Evolutionary conservation across 1,140 invertebrate species (phyloP).

Genomic region (Drosophila nannoptera): DNA sequence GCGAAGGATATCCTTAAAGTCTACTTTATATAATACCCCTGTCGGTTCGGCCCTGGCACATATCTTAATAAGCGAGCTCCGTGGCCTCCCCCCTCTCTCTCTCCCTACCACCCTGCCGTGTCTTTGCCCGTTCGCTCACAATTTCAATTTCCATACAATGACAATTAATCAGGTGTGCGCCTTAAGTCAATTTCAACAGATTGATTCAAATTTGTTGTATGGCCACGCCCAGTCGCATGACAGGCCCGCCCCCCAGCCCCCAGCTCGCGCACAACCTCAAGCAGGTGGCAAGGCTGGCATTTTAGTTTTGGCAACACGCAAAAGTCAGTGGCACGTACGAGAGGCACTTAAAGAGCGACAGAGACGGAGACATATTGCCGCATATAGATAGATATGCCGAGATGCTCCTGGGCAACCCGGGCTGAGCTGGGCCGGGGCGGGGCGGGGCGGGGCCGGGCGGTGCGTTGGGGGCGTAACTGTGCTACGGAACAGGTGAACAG

Average conservation of each 20-base stretch:
- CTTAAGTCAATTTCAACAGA: conserved; percentile 77
- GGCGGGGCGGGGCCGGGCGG: too few species aligned
- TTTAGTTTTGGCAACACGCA: conserved; percentile 73
- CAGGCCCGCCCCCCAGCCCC: background rate
- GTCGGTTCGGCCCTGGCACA: background rate
- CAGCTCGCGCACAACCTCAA: conserved; percentile 8
- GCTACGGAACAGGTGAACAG: conserved; percentile 11
- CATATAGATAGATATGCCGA: background rate
- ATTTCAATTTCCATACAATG: conserved; percentile 61
- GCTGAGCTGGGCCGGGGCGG: background rate
- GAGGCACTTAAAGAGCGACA: conserved; percentile 22
- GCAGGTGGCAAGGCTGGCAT: conserved; percentile 41
- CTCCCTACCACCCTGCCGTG: too few species aligned
- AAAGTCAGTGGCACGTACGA: conserved; percentile 67
- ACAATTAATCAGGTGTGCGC: conserved; percentile 71
- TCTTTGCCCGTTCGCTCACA: background rate
- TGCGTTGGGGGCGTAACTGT: background rate
- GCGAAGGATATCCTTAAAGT: too few species aligned
- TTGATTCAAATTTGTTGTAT: conserved; percentile 75
- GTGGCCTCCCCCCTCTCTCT: too few species aligned
- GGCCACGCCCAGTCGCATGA: conserved; percentile 37
- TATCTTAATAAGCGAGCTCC: conserved; percentile 1
- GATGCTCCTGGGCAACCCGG: background rate
- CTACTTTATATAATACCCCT: too few species aligned
- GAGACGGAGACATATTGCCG: background rate